These are phyloP conservation scores for Electrona antarctica DNA, from an alignment of 2,113 vertebrate genomes.

Conservation along the genomic window DNA sequence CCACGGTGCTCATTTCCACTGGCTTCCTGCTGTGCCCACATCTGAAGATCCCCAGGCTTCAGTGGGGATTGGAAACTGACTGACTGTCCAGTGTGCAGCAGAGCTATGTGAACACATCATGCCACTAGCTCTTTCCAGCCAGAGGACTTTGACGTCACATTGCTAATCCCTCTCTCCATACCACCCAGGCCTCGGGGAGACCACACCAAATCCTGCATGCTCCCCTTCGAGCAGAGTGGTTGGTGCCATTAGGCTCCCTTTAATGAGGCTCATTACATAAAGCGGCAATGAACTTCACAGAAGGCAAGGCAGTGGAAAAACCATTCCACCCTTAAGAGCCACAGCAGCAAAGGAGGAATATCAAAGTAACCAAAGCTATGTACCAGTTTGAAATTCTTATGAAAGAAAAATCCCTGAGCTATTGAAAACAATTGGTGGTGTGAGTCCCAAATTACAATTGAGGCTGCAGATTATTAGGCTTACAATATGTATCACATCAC, in stretches of 20 bases:
- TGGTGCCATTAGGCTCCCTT: slow-evolving; percentile 39
- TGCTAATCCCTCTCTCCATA: slow-evolving; percentile 59
- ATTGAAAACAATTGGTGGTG: neutral
- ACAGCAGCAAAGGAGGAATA: slow-evolving; percentile 32
- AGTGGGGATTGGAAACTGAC: slow-evolving; percentile 62
- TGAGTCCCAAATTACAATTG: neutral
- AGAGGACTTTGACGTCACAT: slow-evolving; percentile 58
- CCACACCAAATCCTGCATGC: slow-evolving; percentile 58
- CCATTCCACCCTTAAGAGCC: slow-evolving; percentile 26
- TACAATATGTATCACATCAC: neutral
- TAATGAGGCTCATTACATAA: slow-evolving; percentile 66
- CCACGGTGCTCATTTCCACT: slow-evolving; percentile 66
- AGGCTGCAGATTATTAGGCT: too few species aligned
- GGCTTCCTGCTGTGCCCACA: slow-evolving; percentile 62
- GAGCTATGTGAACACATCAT: slow-evolving; percentile 44
- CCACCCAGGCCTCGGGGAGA: slow-evolving; percentile 64
- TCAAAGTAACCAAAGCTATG: slow-evolving; percentile 28
- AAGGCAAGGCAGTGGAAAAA: slow-evolving; percentile 9
- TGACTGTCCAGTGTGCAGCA: slow-evolving; percentile 48
- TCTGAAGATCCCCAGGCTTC: slow-evolving; percentile 59
- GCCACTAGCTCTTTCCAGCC: slow-evolving; percentile 70
- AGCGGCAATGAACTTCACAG: slow-evolving; percentile 53
- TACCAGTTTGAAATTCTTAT: slow-evolving; percentile 27
- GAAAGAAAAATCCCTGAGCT: neutral
- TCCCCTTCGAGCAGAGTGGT: slow-evolving; percentile 29